These are phyloP conservation scores for Apis laboriosa DNA, from an alignment of 1,140 invertebrate genomes.

Conservation along the genomic window DNA sequence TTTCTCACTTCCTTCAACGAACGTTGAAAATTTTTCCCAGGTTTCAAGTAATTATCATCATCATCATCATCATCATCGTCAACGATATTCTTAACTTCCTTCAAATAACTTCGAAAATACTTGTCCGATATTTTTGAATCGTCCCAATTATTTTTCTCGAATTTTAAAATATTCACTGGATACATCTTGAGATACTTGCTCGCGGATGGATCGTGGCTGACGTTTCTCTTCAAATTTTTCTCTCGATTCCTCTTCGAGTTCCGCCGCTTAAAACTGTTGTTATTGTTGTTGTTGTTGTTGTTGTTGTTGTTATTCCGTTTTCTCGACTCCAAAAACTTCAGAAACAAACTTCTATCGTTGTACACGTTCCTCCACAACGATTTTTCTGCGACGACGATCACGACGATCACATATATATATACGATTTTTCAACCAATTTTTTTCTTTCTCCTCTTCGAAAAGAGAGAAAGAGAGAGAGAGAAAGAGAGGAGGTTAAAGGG, in stretches of 20 bases:
- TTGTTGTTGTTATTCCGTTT: background rate
- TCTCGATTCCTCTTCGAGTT: background rate
- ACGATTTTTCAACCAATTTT: background rate
- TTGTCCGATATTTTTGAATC: background rate
- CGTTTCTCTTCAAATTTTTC: background rate
- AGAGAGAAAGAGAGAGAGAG: background rate
- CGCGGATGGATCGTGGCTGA: background rate
- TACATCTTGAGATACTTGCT: background rate
- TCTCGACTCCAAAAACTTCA: background rate
- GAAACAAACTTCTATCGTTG: conserved; percentile 14
- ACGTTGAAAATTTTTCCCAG: background rate
- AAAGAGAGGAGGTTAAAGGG: too few species aligned
- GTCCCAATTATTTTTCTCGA: too few species aligned
- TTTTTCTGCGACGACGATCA: conserved; percentile 50
- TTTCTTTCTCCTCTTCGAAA: background rate
- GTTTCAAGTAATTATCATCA: too few species aligned
- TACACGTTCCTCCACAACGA: conserved; percentile 18
- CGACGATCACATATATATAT: background rate
- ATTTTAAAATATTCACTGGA: background rate
- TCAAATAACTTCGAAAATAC: too few species aligned
- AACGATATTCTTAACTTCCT: too few species aligned
- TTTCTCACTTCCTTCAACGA: background rate
- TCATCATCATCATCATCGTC: too few species aligned
- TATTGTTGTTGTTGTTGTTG: rapidly evolving
- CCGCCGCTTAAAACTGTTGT: background rate